Percentiles rank a stretch among this genome's conserved stretches.
phyloP scores from a whole-genome alignment of 2,888 invertebrate genomes.

The Megalurothrips usitatus region DNA sequence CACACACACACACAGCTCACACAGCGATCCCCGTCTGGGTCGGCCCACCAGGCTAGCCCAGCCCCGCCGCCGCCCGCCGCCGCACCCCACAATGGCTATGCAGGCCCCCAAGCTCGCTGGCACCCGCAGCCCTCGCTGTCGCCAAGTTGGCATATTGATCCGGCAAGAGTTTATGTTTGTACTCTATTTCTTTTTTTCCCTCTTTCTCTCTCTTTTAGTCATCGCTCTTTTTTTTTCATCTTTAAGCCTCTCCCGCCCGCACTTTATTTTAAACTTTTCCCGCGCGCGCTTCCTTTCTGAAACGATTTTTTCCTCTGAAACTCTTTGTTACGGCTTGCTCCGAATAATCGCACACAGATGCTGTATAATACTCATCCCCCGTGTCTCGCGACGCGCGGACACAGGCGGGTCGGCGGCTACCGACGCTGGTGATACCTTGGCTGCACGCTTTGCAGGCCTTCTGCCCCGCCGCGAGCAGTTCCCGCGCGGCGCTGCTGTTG shows the following conservation, averaged over 20 bases:
- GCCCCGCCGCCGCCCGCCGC: no score
- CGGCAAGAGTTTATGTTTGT: background rate
- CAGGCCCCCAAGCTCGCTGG: background rate
- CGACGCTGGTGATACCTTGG: no score
- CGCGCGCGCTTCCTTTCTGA: background rate
- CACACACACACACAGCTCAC: background rate
- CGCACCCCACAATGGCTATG: background rate
- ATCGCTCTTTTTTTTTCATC: background rate
- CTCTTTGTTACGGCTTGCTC: background rate
- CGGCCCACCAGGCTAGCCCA: no score
- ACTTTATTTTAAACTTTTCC: background rate
- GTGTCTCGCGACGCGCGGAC: no score
- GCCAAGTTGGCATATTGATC: conserved; percentile 21
- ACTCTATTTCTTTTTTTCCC: background rate
- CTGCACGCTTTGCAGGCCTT: no score
- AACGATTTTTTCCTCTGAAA: background rate
- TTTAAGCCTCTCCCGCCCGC: background rate
- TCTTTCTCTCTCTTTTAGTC: background rate
- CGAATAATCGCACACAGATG: no score
- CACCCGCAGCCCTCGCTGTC: conserved; percentile 12
- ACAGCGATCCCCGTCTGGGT: background rate
- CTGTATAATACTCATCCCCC: no score
- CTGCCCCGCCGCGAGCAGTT: no score
- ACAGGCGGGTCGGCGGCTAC: no score
- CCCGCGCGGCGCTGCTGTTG: no score